Conservation (phyloP, 2,888 invertebrate genomes). For the Acronicta alni region DNA sequence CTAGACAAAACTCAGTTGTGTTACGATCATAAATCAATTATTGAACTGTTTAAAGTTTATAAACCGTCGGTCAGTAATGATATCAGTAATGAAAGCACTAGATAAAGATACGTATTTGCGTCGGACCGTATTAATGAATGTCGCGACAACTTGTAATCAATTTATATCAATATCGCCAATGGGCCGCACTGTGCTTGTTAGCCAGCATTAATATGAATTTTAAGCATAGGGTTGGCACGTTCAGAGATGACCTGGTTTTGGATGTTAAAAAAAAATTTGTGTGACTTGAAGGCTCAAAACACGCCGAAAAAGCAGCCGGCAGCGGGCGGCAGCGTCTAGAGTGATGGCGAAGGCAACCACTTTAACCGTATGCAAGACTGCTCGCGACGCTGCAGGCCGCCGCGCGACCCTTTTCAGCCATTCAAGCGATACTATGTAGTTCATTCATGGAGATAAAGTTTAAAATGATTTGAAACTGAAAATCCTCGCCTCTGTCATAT, state of each 20-base stretch:
- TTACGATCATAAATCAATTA: constrained; percentile 64
- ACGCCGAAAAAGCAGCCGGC: too few species aligned
- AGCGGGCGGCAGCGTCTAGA: too few species aligned
- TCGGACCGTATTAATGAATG: constrained; percentile 80
- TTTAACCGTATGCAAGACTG: too few species aligned
- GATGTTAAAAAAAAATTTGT: not conserved
- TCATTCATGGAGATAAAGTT: too few species aligned
- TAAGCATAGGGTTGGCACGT: constrained; percentile 75
- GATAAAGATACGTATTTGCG: constrained; percentile 81
- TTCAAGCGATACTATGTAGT: too few species aligned
- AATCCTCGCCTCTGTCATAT: too few species aligned
- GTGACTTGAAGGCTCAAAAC: too few species aligned
- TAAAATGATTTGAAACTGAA: too few species aligned
- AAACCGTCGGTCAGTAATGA: constrained; percentile 72
- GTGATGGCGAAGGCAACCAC: too few species aligned
- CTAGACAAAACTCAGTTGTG: constrained; percentile 50
- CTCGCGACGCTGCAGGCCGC: too few species aligned
- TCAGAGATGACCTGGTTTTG: constrained; percentile 20
- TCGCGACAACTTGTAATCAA: constrained; percentile 86
- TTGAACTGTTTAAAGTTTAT: constrained; percentile 67
- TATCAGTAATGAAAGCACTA: constrained; percentile 76
- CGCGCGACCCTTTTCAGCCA: too few species aligned
- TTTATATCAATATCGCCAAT: constrained; percentile 89
- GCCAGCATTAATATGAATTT: constrained; percentile 84
- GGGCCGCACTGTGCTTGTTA: constrained; percentile 82